Conservation (phyloP, 2,888 invertebrate species). For the Adelphocoris suturalis region DNA sequence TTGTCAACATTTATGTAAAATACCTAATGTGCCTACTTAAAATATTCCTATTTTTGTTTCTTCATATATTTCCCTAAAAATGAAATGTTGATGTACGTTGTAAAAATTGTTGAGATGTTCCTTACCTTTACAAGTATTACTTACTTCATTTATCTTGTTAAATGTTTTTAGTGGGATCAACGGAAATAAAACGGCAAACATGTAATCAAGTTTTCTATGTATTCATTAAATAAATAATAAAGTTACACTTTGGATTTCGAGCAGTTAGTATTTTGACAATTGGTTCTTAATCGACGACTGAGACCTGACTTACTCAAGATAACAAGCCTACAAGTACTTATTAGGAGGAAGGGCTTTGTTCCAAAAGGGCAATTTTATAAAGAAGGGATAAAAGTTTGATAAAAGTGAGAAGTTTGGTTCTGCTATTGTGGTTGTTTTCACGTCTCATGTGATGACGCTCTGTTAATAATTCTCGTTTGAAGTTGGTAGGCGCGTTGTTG, state of each 20-base stretch:
- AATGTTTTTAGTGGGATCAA: not conserved
- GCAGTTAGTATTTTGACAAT: conserved; percentile 41
- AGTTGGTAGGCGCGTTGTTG: not conserved
- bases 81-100: too few relatives aligned
- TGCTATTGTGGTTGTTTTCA: not conserved
- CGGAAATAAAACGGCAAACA: not conserved
- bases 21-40: too few relatives aligned
- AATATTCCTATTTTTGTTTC: too few relatives aligned
- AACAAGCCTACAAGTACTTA: conserved; percentile 13
- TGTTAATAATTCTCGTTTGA: not conserved
- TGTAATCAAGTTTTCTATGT: conserved; percentile 40
- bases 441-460: not conserved
- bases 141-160: too few relatives aligned
- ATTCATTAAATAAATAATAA: conserved; percentile 52
- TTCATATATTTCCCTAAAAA: too few relatives aligned
- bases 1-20: too few relatives aligned
- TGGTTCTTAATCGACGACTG: conserved; percentile 44
- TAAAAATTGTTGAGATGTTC: too few relatives aligned
- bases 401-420: conserved; percentile 22
- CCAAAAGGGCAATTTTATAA: not conserved
- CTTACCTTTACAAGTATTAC: too few relatives aligned
- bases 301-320: conserved; percentile 35
- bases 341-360: conserved; percentile 20
- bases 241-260: conserved; percentile 45
- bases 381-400: not conserved